Base-by-base conservation (phyloP, 2,888 invertebrate species). In the Ramazzottius varieornatus region DNA sequence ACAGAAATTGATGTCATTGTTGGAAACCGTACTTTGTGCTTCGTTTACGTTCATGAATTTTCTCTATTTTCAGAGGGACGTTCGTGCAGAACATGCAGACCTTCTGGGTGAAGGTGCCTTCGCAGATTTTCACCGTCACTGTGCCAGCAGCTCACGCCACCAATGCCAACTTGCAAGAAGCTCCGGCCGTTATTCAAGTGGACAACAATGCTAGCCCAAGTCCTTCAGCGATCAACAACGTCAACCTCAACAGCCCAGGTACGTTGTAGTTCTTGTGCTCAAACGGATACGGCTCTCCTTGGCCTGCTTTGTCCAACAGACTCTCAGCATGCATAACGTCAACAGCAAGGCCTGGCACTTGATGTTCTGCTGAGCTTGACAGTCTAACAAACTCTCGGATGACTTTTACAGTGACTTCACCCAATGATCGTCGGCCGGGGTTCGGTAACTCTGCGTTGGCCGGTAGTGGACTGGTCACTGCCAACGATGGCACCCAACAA, bases 51-150 rank as follows among this genome's bases (percentile, higher is more conserved):
- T n/a, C n/a, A n/a, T n/a, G n/a, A n/a, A n/a, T 8, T 20, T 8
- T 40, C 8, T 13, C 20, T 8, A 40, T 40, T 40, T 40, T 8
- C 40, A 40, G 40, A 20, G 40, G 40, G 20, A 40, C 40, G n/a
- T 54, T 54, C 29, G 54, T 54, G 54, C 54, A 54, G 29, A 54
- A 54, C 24, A 16, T 54, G 54, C 54, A 54, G 54, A 54, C 54
- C 8, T 54, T 54, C 54, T 54, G 54, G 54, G 54, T 54, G 54
- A 54, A 54, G 29, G 54, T 54, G 29, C 54, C 54, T 8, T 54
- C 54, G 29, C 54, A 54, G 54, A 54, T 54, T 24, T 54, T 54
- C 54, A 29, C 20, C 54, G 20, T 54, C 20, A 54, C 54, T 16
- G 16, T 8, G 29, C 4, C 54, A 29, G 16, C 54, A 20, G 40